Conservation (phyloP, 92 coral and sea anemone species). For the Umimayanthus kanabou region DNA sequence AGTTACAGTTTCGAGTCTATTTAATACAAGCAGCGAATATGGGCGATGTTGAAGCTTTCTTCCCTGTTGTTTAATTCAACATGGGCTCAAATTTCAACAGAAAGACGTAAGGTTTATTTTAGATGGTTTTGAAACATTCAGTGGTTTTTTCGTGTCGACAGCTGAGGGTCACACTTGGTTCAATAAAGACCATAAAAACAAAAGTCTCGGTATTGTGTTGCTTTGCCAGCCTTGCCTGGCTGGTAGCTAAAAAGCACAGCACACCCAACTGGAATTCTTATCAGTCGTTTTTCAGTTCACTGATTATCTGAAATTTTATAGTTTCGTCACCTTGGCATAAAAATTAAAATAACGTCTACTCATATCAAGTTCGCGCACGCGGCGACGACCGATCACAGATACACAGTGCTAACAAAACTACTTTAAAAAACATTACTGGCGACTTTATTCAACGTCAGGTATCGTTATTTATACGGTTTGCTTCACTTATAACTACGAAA, state of each 20-base stretch:
- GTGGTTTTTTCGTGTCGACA: not conserved
- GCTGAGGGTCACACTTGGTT: not conserved
- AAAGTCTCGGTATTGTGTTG: not conserved
- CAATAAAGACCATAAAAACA: not conserved
- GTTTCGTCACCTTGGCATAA: too few species aligned
- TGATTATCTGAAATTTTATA: too few species aligned
- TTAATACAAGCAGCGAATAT: not conserved
- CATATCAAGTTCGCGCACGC: not conserved
- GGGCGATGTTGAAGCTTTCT: not conserved
- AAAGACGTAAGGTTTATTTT: not conserved
- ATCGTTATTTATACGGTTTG: not conserved
- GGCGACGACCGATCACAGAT: not conserved
- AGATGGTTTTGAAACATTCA: not conserved
- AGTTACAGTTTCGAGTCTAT: not conserved
- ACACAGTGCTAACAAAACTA: too few species aligned
- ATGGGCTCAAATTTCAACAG: not conserved
- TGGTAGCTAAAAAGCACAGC: too few species aligned
- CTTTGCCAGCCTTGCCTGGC: too few species aligned
- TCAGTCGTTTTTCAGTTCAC: too few species aligned
- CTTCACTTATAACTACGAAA: not conserved
- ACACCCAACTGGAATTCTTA: too few species aligned
- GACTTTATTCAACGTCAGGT: not conserved
- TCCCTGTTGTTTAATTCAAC: not conserved
- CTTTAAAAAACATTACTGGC: not conserved
- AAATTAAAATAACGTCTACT: too few species aligned